Evolutionary conservation across 2,888 invertebrate genomes (phyloP).

Genomic region (Diaphora mendica): DNA sequence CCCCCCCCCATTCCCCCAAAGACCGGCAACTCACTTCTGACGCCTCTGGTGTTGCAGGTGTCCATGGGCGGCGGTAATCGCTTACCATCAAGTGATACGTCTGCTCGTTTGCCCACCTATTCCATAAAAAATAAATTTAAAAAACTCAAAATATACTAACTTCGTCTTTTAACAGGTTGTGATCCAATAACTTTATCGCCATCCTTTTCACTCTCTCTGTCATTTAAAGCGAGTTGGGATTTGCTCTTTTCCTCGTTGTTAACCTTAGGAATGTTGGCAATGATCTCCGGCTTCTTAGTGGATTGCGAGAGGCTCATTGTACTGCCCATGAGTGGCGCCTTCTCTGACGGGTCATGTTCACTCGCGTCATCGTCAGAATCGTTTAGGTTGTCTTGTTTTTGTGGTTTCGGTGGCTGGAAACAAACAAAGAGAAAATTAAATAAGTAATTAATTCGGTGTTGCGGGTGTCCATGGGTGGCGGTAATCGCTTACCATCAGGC

Average conservation of each 20-base stretch:
- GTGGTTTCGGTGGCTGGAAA: slow-evolving; percentile 71
- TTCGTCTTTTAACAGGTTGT: slow-evolving; percentile 80
- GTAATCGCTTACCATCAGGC: too few species aligned
- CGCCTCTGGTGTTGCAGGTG: too few species aligned
- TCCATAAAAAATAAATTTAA: too few species aligned
- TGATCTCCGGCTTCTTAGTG: slow-evolving; percentile 76
- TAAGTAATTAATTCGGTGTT: too few species aligned
- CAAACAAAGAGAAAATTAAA: background rate
- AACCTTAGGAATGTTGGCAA: slow-evolving; percentile 78
- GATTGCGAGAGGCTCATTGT: slow-evolving; percentile 65
- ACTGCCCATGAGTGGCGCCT: slow-evolving; percentile 82
- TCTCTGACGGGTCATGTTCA: slow-evolving; percentile 79
- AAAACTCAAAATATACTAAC: slow-evolving; percentile 63
- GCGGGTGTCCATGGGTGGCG: too few species aligned
- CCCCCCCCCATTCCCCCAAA: too few species aligned
- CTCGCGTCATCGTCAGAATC: slow-evolving; percentile 78
- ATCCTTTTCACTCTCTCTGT: slow-evolving; percentile 59
- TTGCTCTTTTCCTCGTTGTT: slow-evolving; percentile 68
- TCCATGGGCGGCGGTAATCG: too few species aligned
- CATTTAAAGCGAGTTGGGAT: slow-evolving; percentile 54
- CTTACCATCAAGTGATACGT: too few species aligned
- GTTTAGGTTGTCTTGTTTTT: slow-evolving; percentile 58
- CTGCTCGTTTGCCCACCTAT: too few species aligned
- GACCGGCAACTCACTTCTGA: too few species aligned
- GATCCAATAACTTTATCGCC: slow-evolving; percentile 69